These are phyloP conservation scores for Apodemus speciosus DNA, from an alignment of 2,113 vertebrate species.

Conservation along the genomic window DNA sequence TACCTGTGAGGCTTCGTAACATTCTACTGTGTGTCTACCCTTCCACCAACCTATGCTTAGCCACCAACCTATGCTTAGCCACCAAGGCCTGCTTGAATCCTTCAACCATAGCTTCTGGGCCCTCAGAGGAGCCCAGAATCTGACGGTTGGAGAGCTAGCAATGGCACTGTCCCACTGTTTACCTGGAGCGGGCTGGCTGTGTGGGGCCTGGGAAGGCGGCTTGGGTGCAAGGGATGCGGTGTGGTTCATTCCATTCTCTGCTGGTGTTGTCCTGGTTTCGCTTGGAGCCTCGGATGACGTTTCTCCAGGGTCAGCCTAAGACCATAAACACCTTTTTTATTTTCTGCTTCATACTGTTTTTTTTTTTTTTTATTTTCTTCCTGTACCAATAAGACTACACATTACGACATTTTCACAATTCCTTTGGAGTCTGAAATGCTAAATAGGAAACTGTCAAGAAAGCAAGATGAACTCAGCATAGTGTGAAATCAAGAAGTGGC, in stretches of 20 bases:
- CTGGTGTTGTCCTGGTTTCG: conserved; percentile 89
- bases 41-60: fast-evolving
- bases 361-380: not conserved
- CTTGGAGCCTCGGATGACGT: conserved; percentile 88
- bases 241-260: conserved; percentile 94
- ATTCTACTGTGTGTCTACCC: not conserved
- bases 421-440: not conserved
- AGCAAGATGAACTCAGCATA: not conserved
- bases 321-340: conserved; percentile 41
- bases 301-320: conserved; percentile 92
- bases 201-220: conserved; percentile 88
- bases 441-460: conserved; percentile 2
- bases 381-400: not conserved
- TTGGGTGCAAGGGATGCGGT: conserved; percentile 90
- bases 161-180: conserved; percentile 40
- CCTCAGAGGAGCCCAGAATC: too few species aligned
- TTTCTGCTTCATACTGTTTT: not conserved
- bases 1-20: not conserved
- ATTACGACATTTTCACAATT: not conserved
- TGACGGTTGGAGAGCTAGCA: fast-evolving
- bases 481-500: not conserved
- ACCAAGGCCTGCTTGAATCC: not conserved
- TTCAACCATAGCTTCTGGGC: too few species aligned
- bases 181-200: conserved; percentile 93
- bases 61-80: not conserved